Conservation (phyloP, 1,140 invertebrate genomes). For the Papilio glaucus region DNA sequence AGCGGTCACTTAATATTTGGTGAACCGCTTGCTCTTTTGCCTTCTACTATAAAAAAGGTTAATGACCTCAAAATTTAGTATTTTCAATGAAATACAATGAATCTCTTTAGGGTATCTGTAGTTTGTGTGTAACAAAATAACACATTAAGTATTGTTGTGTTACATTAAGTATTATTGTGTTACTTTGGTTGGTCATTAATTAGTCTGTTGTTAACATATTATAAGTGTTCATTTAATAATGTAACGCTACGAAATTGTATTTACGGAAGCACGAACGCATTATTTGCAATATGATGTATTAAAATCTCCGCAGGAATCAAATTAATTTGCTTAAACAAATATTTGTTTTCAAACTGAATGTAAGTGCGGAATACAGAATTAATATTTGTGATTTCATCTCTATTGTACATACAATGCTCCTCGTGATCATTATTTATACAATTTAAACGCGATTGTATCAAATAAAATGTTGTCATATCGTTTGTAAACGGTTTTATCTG, state of each 20-base stretch:
- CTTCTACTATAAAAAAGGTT: no score
- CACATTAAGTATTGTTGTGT: no score
- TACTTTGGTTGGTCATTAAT: not conserved
- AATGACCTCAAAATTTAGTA: no score
- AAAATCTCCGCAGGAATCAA: conserved; percentile 16
- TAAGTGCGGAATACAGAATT: conserved; percentile 16
- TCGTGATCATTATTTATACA: not conserved
- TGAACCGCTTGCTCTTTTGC: no score
- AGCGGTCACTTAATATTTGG: no score
- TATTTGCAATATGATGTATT: conserved; percentile 16
- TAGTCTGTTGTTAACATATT: not conserved
- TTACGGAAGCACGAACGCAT: not conserved
- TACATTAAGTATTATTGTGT: no score
- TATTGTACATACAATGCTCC: not conserved
- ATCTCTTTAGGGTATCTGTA: no score
- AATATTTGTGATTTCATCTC: conserved; percentile 16
- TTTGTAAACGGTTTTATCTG: not conserved
- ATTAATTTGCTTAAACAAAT: conserved; percentile 23
- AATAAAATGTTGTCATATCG: not conserved
- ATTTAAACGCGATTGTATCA: not conserved
- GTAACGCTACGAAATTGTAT: conserved; percentile 3
- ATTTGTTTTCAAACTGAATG: conserved; percentile 9
- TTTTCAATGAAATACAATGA: no score
- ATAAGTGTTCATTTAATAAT: not conserved
- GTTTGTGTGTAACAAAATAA: no score